These are phyloP conservation scores for Heliconius aoede DNA, from an alignment of 2,888 invertebrate genomes.

Conservation along the genomic window DNA sequence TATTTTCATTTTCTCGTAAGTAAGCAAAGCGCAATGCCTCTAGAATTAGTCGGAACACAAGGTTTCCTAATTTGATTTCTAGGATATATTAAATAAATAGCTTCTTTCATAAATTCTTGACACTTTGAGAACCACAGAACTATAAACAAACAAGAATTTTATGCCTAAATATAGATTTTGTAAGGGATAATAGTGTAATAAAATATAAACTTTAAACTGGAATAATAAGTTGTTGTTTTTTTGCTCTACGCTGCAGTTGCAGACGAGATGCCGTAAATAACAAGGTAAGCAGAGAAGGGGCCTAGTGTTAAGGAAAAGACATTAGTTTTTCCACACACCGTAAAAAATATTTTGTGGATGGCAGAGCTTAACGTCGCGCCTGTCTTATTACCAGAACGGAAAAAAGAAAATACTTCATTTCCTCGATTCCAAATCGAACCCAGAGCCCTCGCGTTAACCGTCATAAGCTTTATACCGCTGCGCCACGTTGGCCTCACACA, in stretches of 20 bases:
- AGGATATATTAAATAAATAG: too few species aligned
- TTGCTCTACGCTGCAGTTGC: too few species aligned
- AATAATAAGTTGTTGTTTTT: too few species aligned
- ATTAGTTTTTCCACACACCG: not conserved
- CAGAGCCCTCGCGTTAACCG: not conserved
- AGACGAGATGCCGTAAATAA: too few species aligned
- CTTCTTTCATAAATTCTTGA: not conserved
- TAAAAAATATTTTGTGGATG: not conserved
- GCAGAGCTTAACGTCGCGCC: not conserved
- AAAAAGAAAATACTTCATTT: not conserved
- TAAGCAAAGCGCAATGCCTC: too few species aligned
- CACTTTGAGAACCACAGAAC: not conserved
- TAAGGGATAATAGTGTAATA: too few species aligned
- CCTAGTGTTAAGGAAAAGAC: not conserved
- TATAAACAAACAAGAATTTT: not conserved
- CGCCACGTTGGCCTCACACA: not conserved
- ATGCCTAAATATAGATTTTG: conserved; percentile 2
- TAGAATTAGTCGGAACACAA: too few species aligned
- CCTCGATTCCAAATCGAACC: not conserved
- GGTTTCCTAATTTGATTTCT: not conserved
- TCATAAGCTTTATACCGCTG: not conserved
- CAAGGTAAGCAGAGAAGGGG: not conserved
- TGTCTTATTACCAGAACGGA: not conserved
- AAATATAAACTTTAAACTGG: too few species aligned
- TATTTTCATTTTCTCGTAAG: too few species aligned